Conservation (phyloP, 2,113 vertebrate species). For the Oxygymnocypris stewartii region DNA sequence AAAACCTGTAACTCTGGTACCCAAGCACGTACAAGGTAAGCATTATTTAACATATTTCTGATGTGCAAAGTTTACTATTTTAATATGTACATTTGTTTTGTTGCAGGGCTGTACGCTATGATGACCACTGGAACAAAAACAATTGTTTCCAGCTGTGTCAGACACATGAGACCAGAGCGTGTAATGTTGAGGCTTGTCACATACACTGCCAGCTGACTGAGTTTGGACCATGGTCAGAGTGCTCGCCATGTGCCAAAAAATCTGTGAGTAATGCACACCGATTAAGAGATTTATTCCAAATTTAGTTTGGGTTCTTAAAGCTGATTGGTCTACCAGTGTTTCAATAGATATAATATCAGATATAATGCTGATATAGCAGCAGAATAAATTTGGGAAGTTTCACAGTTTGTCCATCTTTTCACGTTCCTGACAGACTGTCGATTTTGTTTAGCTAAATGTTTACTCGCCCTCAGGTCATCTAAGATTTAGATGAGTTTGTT, state of each 20-base stretch:
- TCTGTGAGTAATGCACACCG: conserved; percentile 70
- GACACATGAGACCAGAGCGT: conserved; percentile 71
- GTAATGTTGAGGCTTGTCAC: conserved; percentile 82
- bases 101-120: conserved; percentile 70
- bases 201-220: conserved; percentile 84
- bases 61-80: background rate
- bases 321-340: background rate
- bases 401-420: background rate
- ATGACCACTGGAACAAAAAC: conserved; percentile 78
- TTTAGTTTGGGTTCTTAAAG: background rate
- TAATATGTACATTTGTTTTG: background rate
- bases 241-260: conserved; percentile 85
- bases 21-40: conserved; percentile 72
- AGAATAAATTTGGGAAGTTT: background rate
- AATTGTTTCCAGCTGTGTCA: conserved; percentile 78
- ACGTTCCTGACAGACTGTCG: background rate
- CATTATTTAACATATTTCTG: background rate
- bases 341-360: background rate
- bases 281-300: background rate
- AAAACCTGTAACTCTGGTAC: conserved; percentile 83
- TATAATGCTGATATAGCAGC: background rate
- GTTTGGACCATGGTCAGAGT: conserved; percentile 86
- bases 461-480: no score
- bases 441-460: no score
- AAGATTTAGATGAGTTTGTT: no score